Evolutionary conservation across 1,140 invertebrate genomes (phyloP).

Genomic region (Anastatus disparis): DNA sequence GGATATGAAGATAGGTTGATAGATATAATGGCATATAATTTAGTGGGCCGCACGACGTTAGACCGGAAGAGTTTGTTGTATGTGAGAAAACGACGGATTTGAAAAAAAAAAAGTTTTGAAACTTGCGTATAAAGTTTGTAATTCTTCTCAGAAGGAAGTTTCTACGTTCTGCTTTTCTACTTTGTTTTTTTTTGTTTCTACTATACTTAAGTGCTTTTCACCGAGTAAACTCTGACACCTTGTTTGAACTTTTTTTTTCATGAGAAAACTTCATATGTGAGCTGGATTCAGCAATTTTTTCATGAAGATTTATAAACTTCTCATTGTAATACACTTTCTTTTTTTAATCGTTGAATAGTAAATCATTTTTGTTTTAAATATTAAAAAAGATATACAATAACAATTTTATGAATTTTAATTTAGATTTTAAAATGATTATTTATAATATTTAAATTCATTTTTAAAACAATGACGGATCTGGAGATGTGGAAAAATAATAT

Average conservation of each 20-base stretch:
- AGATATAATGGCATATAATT: not conserved
- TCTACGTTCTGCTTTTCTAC: not conserved
- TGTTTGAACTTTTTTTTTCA: constrained; percentile 10
- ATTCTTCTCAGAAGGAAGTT: not conserved
- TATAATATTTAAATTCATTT: no score
- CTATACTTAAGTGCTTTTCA: constrained; percentile 13
- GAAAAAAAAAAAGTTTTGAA: not conserved
- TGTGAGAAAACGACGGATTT: not conserved
- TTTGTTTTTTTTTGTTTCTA: not conserved
- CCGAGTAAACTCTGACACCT: constrained; percentile 1
- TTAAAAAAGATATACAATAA: no score
- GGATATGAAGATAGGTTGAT: no score
- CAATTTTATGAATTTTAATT: no score
- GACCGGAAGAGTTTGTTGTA: not conserved
- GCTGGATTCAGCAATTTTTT: constrained; percentile 15
- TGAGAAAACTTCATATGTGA: not conserved
- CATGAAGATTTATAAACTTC: not conserved
- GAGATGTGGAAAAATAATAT: no score
- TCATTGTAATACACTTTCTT: not conserved
- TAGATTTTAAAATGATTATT: no score
- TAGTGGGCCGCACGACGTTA: not conserved
- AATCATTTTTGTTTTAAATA: no score
- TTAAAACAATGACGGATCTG: no score
- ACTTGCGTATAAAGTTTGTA: constrained; percentile 12
- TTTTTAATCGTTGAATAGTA: no score